Evolutionary conservation across 1,140 invertebrate genomes (phyloP), one percentile per base, ranked within the genome.

Genomic region (Agraylea sexmaculata): DNA sequence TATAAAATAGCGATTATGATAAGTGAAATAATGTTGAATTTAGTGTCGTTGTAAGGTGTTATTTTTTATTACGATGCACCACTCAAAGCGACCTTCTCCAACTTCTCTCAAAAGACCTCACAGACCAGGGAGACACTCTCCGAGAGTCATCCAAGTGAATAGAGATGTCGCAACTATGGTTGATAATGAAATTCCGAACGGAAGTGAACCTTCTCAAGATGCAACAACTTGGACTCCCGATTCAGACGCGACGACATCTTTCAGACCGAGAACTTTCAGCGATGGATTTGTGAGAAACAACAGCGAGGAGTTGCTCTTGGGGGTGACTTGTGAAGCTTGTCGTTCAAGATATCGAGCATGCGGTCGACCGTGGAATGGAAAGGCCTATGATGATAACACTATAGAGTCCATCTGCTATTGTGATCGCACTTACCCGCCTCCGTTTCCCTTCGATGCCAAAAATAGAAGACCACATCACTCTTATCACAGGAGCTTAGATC

Each of bases 151-250:
- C 40, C 58, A 59, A 33, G 65, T 68, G 6, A 68, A 68, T 39
- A 55, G 65, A 2, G 65, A 68, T 50, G 65, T 59, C 2, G 54
- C 65, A 28, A 68, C 65, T 8, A 68, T 66, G 64, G 64, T 66
- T 49, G 63, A 66, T 16, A 56, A 53, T 17, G 58, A 59, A 17
- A 31, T 34, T 21, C 46, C 51, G 59, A 63, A 23, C 60, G 53
- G 40, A 59, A 63, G 18, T 42, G 50, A 35, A 43, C 45, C 18
- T 42, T 50, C 11, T 40, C 43, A 38, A 37, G 30, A 43, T 20
- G 17, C 21, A 4, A 42, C 41, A 5, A 47, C 29, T 51, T 56
- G 29, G 56, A 58, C 33, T 43, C 53, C 4, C 10, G 40, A 47
- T 57, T 25, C 56, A 57, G 46, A 42, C 16, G 17, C 42, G 0